Conservation (phyloP, 1,140 invertebrate species). For the Meloidogyne hapla region DNA sequence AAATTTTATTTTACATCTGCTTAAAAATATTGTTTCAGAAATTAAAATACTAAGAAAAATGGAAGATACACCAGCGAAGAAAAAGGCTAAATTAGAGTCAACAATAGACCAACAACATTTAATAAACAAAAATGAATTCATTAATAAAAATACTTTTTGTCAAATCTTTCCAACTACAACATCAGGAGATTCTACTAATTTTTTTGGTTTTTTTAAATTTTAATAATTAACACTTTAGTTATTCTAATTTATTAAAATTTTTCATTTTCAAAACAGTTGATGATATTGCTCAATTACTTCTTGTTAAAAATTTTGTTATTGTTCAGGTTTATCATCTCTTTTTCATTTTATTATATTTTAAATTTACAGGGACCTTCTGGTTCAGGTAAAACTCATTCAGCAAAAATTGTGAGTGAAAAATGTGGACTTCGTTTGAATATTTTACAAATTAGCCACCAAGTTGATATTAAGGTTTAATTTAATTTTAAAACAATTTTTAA, state of each 20-base stretch:
- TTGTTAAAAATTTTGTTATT: conserved; percentile 16
- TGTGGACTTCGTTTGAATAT: conserved; percentile 68
- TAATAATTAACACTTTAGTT: too few relatives aligned
- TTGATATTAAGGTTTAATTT: conserved; percentile 78
- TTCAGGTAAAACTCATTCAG: conserved; percentile 85
- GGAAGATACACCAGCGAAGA: neutral
- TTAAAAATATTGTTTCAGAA: too few relatives aligned
- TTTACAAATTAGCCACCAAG: conserved; percentile 93
- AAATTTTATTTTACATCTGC: too few relatives aligned
- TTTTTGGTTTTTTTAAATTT: neutral
- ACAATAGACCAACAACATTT: neutral
- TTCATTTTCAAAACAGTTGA: neutral
- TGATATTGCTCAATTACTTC: neutral
- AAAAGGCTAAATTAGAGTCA: neutral
- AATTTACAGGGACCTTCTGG: conserved; percentile 77
- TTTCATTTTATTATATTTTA: neutral
- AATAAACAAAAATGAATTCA: too few relatives aligned
- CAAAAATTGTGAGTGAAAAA: conserved; percentile 83
- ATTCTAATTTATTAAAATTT: too few relatives aligned
- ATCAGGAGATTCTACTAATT: neutral
- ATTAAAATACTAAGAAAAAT: neutral
- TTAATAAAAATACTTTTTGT: neutral
- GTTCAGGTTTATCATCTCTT: conserved; percentile 1
- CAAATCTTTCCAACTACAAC: neutral
- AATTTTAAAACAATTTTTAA: neutral